Base-by-base conservation (phyloP, 2,888 invertebrate genomes). In the Adineta ricciae region DNA sequence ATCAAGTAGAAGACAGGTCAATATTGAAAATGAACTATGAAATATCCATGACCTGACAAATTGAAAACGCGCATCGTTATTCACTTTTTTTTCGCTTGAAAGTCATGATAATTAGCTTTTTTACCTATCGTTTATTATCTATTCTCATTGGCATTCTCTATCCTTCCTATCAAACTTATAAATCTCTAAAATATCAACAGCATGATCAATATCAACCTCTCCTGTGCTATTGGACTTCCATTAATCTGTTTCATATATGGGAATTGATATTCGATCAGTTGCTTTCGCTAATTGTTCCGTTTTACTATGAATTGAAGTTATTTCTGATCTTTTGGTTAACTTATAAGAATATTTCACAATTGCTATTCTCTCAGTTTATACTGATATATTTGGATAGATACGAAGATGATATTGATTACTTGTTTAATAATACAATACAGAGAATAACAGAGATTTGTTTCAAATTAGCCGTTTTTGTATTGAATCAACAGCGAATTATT, bases 391-490 rank as follows among this genome's bases (percentile, higher is more conserved):
- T 78, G 11, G 14, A 38, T n/a, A 78, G 24, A 78, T 41, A 78
- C 41, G 78, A 78, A 78, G 9, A 78, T 24, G 78, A 78, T 78
- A 78, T 78, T 78, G 78, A 78, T 78, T 78, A 78, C 41, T 9
- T 78, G 41, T 78, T 41, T 78, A 78, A 78, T 41, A 38, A 78
- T 78, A 78, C 78, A 41, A 78, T 78, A 41, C 24, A 78, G 38
- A 38, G 78, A 24, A 41, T 78, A 41, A 41, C 41, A 41, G 24
- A 38, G n/a, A 19, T 41, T 9, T 78, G 38, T 41, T n/a, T 21
- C 11, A 41, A 78, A n/a, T 38, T 78, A 32, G 8, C 32, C 19
- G 3, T 64, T 16, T 19, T 64, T 5, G 16, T 64, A 32, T 1
- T 64, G 14, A 64, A 64, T 64, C 64, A 64, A 32, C 64, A 64